A percentile compares a stretch with the other conserved stretches of the same genome.
Conservation (phyloP, 23 tunicate genomes). For the Styela clava region DNA sequence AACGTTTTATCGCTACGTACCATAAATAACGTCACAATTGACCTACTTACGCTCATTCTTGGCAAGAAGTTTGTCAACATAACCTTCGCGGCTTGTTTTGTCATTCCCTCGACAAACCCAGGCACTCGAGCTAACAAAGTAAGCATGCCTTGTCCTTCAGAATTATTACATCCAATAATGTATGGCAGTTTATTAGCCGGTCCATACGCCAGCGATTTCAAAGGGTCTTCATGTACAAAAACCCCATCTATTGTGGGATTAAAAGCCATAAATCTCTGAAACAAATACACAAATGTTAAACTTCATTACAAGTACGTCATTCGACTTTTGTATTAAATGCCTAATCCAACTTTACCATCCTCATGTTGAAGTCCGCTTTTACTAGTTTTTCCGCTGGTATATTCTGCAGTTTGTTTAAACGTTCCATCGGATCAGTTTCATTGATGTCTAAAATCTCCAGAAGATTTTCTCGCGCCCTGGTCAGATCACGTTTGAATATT, state of each 20-base stretch:
- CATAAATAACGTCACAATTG: background rate
- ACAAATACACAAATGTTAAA: background rate
- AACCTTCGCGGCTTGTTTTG: background rate
- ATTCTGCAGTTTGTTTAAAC: background rate
- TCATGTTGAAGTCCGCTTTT: background rate
- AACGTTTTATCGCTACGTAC: background rate
- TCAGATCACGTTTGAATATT: background rate
- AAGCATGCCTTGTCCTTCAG: conserved; percentile 9
- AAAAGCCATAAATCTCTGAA: conserved; percentile 11
- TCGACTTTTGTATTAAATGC: too few relatives aligned
- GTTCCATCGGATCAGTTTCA: background rate
- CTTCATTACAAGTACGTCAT: background rate
- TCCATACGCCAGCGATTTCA: background rate
- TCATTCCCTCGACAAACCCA: conserved; percentile 2
- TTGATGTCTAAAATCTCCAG: conserved; percentile 1
- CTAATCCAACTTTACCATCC: background rate
- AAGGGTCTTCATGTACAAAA: background rate
- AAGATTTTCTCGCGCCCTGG: conserved; percentile 15
- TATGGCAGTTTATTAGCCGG: conserved; percentile 10
- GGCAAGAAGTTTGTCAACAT: conserved; percentile 8
- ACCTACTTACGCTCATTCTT: conserved; percentile 4
- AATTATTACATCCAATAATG: conserved; percentile 13
- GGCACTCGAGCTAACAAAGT: background rate
- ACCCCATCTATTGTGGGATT: background rate
- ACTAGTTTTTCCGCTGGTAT: background rate